Conservation (phyloP, 2,888 invertebrate genomes). For the Automeris io region DNA sequence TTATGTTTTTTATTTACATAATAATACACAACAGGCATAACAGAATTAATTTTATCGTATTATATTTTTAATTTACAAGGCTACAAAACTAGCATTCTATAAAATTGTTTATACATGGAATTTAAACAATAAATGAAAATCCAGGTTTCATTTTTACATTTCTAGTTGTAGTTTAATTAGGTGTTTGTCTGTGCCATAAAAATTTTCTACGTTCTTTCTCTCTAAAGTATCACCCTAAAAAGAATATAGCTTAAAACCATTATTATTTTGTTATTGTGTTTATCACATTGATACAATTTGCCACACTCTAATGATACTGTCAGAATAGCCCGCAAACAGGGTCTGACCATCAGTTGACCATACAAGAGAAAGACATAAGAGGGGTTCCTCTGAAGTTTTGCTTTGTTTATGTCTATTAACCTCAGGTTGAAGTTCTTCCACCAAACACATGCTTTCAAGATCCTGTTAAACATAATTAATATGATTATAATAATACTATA, state of each 20-base stretch:
- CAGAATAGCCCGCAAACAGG: slow-evolving; percentile 98
- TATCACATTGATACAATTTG: slow-evolving; percentile 94
- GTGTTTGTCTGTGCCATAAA: too few relatives aligned
- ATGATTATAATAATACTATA: background rate
- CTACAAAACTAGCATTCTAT: slow-evolving; percentile 66
- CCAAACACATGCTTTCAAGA: slow-evolving; percentile 99
- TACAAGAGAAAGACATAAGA: slow-evolving; percentile 96
- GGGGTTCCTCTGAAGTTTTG: slow-evolving; percentile 93
- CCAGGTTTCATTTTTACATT: too few relatives aligned
- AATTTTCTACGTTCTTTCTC: too few relatives aligned
- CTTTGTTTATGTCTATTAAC: slow-evolving; percentile 85
- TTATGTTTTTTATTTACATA: slow-evolving; percentile 50
- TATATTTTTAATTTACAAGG: slow-evolving; percentile 35
- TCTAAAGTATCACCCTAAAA: slow-evolving; percentile 33
- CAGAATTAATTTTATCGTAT: slow-evolving; percentile 24
- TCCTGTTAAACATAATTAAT: slow-evolving; percentile 77
- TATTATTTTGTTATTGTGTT: slow-evolving; percentile 35
- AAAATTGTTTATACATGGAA: too few relatives aligned
- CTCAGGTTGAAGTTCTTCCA: slow-evolving; percentile 98
- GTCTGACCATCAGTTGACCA: slow-evolving; percentile 99
- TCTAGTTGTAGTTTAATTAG: too few relatives aligned
- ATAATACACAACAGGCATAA: slow-evolving; percentile 32
- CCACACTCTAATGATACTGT: slow-evolving; percentile 98
- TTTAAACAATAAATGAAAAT: too few relatives aligned
- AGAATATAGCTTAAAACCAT: slow-evolving; percentile 72